Conservation (phyloP, 2,113 vertebrate genomes). For the Rhinopithecus roxellana region DNA sequence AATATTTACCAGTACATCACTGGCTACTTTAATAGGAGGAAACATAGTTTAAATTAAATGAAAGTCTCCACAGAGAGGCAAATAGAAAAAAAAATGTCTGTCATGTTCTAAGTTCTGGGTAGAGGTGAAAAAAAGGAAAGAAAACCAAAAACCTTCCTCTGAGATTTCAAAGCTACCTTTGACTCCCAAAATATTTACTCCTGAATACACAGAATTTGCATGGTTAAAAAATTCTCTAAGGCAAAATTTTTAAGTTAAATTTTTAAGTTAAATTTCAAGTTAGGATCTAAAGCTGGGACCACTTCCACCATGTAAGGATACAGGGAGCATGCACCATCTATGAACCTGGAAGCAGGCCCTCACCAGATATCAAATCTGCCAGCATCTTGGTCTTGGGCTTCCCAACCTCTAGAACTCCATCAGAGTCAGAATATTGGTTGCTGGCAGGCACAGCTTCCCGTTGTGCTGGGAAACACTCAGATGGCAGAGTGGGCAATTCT, state of each 20-base stretch:
- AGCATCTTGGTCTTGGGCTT: too few relatives aligned
- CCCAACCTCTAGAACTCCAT: too few relatives aligned
- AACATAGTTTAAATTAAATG: neutral
- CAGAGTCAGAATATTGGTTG: too few relatives aligned
- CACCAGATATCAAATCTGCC: too few relatives aligned
- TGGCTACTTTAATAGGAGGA: neutral
- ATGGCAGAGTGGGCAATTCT: too few relatives aligned
- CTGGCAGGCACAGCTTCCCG: too few relatives aligned
- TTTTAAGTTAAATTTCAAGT: neutral
- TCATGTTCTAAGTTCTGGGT: neutral
- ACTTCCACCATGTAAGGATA: too few relatives aligned
- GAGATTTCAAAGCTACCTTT: neutral
- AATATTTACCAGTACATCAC: neutral
- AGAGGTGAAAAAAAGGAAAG: neutral
- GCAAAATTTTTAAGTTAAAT: slow-evolving; percentile 7
- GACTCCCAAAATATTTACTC: neutral
- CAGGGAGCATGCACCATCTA: too few relatives aligned
- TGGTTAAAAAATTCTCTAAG: neutral
- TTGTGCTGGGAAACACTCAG: too few relatives aligned
- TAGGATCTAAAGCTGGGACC: neutral
- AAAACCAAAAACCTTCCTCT: neutral
- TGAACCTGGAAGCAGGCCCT: too few relatives aligned
- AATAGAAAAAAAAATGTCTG: neutral
- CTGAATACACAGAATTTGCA: neutral
- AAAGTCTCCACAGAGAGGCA: neutral